Conservation (phyloP, 2,797 vertebrate genomes). For the Phrynocephalus guinanensis region DNA sequence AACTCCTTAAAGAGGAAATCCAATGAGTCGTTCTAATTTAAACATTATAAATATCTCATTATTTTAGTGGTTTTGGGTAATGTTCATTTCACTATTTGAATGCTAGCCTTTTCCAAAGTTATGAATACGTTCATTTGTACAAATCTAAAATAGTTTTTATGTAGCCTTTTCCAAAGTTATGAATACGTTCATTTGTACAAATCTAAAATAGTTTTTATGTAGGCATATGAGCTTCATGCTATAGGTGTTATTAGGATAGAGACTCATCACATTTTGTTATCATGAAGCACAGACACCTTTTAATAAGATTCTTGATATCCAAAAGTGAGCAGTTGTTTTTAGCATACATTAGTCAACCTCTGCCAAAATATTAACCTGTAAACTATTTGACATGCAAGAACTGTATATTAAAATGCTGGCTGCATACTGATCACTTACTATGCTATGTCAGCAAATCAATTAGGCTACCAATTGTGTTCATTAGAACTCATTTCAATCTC, state of each 20-base stretch:
- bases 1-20: conserved; percentile 32
- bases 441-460: conserved; percentile 81
- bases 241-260: background rate
- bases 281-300: background rate
- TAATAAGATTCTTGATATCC: conserved; percentile 39
- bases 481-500: conserved; percentile 84
- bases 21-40: conserved; percentile 43
- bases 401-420: conserved; percentile 66
- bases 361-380: conserved; percentile 77
- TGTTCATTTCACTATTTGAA: conserved; percentile 1
- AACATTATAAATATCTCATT: conserved; percentile 28
- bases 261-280: conserved; percentile 48
- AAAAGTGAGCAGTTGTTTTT: conserved; percentile 65
- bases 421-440: conserved; percentile 70
- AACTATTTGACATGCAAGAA: conserved; percentile 68
- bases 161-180: background rate
- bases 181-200: background rate
- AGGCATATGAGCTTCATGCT: background rate
- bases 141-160: background rate
- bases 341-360: conserved; percentile 64
- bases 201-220: background rate
- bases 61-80: conserved; percentile 25
- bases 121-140: background rate
- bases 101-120: background rate
- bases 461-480: conserved; percentile 81